Conservation (phyloP, 2,113 vertebrate species). For the Nothocercus julius region DNA sequence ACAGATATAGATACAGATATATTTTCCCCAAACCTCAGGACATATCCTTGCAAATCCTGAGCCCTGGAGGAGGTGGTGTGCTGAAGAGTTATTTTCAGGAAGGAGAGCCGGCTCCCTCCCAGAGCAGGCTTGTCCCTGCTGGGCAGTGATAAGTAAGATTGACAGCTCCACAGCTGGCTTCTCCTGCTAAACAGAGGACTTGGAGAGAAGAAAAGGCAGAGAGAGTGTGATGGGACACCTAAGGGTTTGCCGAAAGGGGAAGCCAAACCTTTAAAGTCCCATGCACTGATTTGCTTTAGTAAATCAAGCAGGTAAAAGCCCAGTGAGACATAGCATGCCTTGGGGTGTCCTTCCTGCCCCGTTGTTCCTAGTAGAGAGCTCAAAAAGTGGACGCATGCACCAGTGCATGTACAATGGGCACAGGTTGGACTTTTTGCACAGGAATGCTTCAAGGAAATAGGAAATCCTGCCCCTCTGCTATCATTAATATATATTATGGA, state of each 20-base stretch:
- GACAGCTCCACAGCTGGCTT: not conserved
- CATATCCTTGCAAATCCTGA: not conserved
- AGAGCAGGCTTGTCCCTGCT: not conserved
- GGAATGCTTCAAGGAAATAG: fast-evolving
- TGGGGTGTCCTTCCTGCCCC: not conserved
- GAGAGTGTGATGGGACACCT: not conserved
- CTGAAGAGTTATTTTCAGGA: not conserved
- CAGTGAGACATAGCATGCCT: not conserved
- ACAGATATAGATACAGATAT: not conserved
- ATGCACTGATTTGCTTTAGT: not conserved
- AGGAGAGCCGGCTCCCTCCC: not conserved
- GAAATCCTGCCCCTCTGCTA: not conserved
- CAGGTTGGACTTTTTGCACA: not conserved
- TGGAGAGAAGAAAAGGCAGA: not conserved
- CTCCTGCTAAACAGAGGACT: not conserved
- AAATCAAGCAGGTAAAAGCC: not conserved
- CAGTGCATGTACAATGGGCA: no score
- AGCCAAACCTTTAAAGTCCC: not conserved
- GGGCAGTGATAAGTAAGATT: not conserved
- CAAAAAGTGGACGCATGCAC: not conserved
- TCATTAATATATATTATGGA: not conserved
- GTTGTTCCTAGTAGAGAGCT: not conserved
- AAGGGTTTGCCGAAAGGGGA: not conserved
- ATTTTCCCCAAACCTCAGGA: not conserved
- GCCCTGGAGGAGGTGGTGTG: not conserved